Conservation (phyloP, 2,888 invertebrate species). For the Sialis lutaria region DNA sequence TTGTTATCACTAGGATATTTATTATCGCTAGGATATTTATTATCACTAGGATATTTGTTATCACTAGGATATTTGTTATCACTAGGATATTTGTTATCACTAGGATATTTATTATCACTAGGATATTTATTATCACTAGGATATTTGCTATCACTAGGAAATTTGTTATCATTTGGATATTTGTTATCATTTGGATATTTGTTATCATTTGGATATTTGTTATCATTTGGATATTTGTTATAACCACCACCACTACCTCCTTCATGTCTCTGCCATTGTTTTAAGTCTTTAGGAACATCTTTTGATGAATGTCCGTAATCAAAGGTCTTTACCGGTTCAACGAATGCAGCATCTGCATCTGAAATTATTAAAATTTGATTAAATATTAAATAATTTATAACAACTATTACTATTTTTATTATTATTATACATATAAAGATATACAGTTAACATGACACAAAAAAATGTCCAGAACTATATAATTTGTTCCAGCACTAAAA, state of each 20-base stretch:
- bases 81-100: neutral
- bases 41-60: neutral
- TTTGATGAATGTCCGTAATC: constrained; percentile 48
- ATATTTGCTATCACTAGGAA: neutral
- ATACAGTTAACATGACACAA: neutral
- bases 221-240: neutral
- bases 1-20: neutral
- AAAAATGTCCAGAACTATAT: no score
- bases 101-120: neutral
- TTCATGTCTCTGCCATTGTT: neutral
- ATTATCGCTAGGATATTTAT: neutral
- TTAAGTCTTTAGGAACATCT: neutral
- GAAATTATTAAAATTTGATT: constrained; percentile 2
- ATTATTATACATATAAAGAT: constrained; percentile 5
- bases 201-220: neutral
- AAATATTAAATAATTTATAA: neutral
- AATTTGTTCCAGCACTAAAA: no score
- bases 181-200: neutral
- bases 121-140: neutral
- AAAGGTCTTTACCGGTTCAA: constrained; percentile 47
- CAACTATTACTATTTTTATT: neutral
- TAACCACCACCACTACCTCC: neutral
- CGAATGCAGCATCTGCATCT: constrained; percentile 26
- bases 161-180: neutral
- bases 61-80: neutral